Evolutionary conservation across 30 jellyfish, hydroid and myxozoan species (phyloP).

Genomic region (Rhopilema esculentum): DNA sequence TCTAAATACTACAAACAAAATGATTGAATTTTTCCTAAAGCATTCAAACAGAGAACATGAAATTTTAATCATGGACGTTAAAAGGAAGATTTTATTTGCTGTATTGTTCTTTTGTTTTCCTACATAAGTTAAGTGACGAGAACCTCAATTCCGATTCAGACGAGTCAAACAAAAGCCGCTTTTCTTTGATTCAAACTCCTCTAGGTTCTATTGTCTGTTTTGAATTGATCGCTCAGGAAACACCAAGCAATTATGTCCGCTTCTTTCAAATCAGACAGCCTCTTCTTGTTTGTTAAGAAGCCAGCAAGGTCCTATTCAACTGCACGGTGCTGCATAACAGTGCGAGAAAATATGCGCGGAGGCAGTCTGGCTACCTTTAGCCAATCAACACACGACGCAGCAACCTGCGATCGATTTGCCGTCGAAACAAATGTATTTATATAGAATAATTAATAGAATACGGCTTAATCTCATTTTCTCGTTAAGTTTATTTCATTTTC

Average conservation of each 20-base stretch:
- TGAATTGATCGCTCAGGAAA: conserved; percentile 57
- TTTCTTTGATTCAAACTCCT: conserved; percentile 35
- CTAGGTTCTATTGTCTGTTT: conserved; percentile 52
- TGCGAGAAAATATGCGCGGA: background rate
- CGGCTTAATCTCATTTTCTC: conserved; percentile 40
- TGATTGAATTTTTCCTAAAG: background rate
- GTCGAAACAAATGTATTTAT: conserved; percentile 23
- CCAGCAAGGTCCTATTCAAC: background rate
- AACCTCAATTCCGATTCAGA: conserved; percentile 54
- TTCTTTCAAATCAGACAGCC: conserved; percentile 50
- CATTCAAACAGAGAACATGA: background rate
- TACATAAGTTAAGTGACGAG: conserved; percentile 49
- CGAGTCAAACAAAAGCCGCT: conserved; percentile 60
- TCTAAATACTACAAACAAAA: background rate
- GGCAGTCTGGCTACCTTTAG: background rate
- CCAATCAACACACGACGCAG: background rate
- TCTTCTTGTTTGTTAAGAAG: conserved; percentile 21
- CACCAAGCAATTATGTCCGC: conserved; percentile 71
- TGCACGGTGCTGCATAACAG: background rate
- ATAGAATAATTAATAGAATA: conserved; percentile 50
- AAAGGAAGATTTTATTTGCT: conserved; percentile 9
- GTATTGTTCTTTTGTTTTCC: conserved; percentile 13
- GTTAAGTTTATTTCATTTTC: conserved; percentile 36
- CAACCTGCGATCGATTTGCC: background rate
- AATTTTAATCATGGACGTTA: conserved; percentile 1